Conservation (phyloP, 2,113 vertebrate species). For the Brachionichthys hirsutus region DNA sequence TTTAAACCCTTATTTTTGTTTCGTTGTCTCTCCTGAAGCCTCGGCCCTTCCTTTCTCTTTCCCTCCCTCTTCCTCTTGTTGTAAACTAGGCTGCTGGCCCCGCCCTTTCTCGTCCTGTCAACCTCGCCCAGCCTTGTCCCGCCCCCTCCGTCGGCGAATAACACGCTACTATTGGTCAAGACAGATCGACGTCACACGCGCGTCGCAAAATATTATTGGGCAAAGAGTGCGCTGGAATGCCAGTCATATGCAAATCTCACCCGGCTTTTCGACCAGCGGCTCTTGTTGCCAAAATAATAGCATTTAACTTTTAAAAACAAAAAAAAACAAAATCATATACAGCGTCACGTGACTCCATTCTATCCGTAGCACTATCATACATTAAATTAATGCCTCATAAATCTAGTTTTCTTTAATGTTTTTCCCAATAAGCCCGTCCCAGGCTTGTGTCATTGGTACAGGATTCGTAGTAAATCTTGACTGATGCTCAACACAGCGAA, state of each 20-base stretch:
- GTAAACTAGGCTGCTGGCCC: constrained; percentile 77
- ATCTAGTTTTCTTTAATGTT: constrained; percentile 22
- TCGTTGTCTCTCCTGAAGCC: constrained; percentile 28
- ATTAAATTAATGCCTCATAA: constrained; percentile 1
- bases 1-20: constrained; percentile 51
- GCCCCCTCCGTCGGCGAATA: constrained; percentile 44
- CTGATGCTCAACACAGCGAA: constrained; percentile 46
- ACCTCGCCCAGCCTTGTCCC: constrained; percentile 81
- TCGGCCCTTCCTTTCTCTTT: constrained; percentile 66
- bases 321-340: not conserved
- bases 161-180: constrained; percentile 58
- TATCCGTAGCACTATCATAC: not conserved
- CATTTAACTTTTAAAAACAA: not conserved
- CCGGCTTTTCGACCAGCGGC: constrained; percentile 22
- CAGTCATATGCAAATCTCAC: constrained; percentile 82
- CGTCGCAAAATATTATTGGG: constrained; percentile 64
- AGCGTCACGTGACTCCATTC: not conserved
- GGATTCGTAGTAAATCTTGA: constrained; percentile 59
- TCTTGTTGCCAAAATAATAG: not conserved
- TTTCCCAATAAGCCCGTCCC: constrained; percentile 34
- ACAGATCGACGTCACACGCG: constrained; percentile 45
- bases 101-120: constrained; percentile 73
- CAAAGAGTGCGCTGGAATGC: constrained; percentile 76
- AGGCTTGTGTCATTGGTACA: constrained; percentile 49
- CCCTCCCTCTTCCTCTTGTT: constrained; percentile 76